These are phyloP conservation scores for Urocyon cinereoargenteus DNA, from an alignment of 2,797 vertebrate species.

Conservation along the genomic window DNA sequence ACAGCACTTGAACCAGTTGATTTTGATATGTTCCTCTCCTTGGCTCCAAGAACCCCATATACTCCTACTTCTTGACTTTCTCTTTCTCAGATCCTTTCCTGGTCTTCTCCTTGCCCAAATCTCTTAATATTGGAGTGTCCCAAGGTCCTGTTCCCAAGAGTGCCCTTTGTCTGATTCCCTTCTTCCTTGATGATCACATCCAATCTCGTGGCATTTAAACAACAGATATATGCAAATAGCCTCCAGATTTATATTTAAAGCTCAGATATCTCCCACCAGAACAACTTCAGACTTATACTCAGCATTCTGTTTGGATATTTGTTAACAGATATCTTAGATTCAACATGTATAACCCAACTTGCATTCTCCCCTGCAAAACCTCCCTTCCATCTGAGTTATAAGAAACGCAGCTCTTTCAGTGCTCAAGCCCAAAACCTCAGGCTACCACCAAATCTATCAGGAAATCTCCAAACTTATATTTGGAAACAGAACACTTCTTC, in stretches of 20 bases:
- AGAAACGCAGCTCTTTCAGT: not conserved
- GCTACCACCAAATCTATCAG: not conserved
- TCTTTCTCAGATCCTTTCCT: not conserved
- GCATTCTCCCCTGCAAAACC: not conserved
- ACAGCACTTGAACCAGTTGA: not conserved
- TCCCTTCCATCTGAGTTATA: not conserved
- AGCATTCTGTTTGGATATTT: not conserved
- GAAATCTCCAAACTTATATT: not conserved
- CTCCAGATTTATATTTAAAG: not conserved
- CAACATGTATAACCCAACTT: not conserved
- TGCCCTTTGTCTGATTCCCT: not conserved
- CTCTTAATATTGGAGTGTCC: not conserved
- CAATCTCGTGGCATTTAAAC: not conserved
- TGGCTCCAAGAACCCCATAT: not conserved
- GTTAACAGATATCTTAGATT: not conserved
- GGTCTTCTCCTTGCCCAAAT: not conserved
- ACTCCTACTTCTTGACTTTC: not conserved
- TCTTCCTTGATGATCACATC: not conserved
- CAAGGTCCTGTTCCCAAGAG: not conserved
- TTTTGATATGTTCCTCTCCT: not conserved
- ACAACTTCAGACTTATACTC: not conserved
- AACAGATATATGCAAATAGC: not conserved
- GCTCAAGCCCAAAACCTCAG: not conserved
- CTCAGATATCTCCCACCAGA: not conserved
- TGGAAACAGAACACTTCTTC: not conserved